A percentile compares a stretch with the other conserved stretches of the same genome.
Evolutionary conservation across 2,113 vertebrate species (phyloP).

Genomic region (Corydoras sp.): DNA sequence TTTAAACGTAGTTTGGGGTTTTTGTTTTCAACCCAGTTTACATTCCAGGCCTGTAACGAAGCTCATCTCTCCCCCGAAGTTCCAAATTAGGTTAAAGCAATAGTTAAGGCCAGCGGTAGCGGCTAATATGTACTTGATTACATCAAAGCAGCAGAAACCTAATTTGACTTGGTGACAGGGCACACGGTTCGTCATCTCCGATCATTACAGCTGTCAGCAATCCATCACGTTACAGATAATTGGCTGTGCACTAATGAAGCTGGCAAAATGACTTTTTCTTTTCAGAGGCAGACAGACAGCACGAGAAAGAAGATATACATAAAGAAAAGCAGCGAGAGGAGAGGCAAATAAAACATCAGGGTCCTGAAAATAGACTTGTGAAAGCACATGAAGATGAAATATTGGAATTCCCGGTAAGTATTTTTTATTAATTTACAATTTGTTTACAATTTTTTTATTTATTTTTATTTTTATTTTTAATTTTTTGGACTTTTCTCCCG

Average conservation of each 20-base stretch:
- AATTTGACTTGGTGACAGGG: conserved; percentile 93
- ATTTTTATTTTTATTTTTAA: too few species aligned
- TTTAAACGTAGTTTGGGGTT: conserved; percentile 7
- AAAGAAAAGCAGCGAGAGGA: conserved; percentile 16
- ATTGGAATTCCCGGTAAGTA: not conserved
- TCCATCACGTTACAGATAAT: conserved; percentile 99
- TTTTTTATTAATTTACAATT: not conserved
- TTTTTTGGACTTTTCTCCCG: too few species aligned
- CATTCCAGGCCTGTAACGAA: conserved; percentile 83
- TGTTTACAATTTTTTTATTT: too few species aligned
- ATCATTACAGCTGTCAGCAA: conserved; percentile 99
- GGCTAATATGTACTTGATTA: conserved; percentile 99
- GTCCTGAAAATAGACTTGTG: too few species aligned
- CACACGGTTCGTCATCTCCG: conserved; percentile 96
- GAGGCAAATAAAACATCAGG: not conserved
- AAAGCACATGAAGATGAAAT: not conserved
- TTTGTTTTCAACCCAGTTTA: conserved; percentile 9
- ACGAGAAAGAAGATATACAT: conserved; percentile 29
- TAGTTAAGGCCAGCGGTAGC: conserved; percentile 96
- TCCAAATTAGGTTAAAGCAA: conserved; percentile 98
- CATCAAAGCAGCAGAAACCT: conserved; percentile 99
- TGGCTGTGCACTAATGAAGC: conserved; percentile 99
- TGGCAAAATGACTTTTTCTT: conserved; percentile 98
- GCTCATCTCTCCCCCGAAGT: conserved; percentile 98
- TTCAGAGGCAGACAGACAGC: conserved; percentile 73